Conservation (phyloP, 2,113 vertebrate species). For the Lamprotornis superbus region DNA sequence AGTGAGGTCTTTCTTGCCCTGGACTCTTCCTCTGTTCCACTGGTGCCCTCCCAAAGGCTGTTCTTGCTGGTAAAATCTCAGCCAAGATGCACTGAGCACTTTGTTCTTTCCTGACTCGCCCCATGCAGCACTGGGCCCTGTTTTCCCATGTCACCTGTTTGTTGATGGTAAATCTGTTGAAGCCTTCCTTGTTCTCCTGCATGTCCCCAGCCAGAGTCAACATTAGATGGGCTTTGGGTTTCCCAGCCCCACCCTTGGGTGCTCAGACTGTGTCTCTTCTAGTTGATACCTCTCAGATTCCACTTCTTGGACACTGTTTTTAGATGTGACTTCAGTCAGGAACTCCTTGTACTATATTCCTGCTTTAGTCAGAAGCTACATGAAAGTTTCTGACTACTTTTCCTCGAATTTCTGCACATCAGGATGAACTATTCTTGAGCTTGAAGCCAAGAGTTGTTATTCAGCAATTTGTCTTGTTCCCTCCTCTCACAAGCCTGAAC, state of each 20-base stretch:
- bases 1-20: background rate
- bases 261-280: background rate
- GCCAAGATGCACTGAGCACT: background rate
- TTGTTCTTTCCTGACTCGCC: background rate
- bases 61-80: background rate
- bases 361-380: background rate
- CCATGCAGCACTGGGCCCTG: background rate
- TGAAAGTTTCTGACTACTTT: background rate
- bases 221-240: background rate
- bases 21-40: background rate
- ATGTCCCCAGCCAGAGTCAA: background rate
- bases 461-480: background rate
- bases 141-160: background rate
- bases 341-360: background rate
- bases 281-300: background rate
- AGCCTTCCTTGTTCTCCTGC: background rate
- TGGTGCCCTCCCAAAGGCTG: background rate
- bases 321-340: background rate
- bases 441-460: background rate
- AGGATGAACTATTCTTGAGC: background rate
- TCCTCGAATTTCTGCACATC: background rate
- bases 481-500: background rate
- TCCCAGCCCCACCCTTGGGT: background rate
- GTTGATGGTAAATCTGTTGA: background rate
- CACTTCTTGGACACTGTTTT: background rate